Base-by-base conservation (phyloP, 2,888 invertebrate species). In the Caenorhabditis sp. region DNA sequence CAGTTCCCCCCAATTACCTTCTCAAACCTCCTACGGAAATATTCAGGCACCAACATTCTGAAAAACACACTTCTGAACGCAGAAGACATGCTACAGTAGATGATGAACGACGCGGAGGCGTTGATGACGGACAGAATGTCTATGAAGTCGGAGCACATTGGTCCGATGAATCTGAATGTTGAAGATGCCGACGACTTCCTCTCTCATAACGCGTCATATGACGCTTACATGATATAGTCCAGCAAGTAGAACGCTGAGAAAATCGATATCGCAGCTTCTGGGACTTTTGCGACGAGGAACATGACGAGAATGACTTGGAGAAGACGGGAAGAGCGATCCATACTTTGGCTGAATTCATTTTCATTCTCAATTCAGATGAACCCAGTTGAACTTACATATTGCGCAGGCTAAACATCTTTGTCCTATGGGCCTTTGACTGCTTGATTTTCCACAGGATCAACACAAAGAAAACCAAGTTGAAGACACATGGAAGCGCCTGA, bases 61-160 rank as follows among this genome's bases (percentile, higher is more conserved):
- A 22, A 18, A 26, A 71, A 71, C 13, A 71, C 40, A 18, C 37
- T 44, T 0, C 71, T 24, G 37, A 71, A 71, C 11, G 28, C 35
- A 6, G 61, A 71, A 15, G 71, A 71, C 55, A 71, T 53, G 1
- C 22, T 24, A 32, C 71, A 62, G 37, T 71, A 62, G 22, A 71
- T 62, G 37, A 71, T 40, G 20, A 71, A 69, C 0, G 60, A 60
- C 2, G 69, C 24, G 8, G 61, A 61, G 2, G 51, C 37, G 22
- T 51, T 37, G 28, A 53, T 5, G 1, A 53, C 15, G 5, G 5
- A 8, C 5, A 61, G 13, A 9, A 44, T 47, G 22, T 61, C 37
- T 32, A 61, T 24, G 20, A 61, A 37, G 15, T 61, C 32, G 24
- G n/a, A 13, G 11, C 18, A 24, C 11, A 53, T 24, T 2, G 53